These are phyloP conservation scores for Eulithis testata DNA, from an alignment of 2,888 invertebrate species.

Conservation along the genomic window DNA sequence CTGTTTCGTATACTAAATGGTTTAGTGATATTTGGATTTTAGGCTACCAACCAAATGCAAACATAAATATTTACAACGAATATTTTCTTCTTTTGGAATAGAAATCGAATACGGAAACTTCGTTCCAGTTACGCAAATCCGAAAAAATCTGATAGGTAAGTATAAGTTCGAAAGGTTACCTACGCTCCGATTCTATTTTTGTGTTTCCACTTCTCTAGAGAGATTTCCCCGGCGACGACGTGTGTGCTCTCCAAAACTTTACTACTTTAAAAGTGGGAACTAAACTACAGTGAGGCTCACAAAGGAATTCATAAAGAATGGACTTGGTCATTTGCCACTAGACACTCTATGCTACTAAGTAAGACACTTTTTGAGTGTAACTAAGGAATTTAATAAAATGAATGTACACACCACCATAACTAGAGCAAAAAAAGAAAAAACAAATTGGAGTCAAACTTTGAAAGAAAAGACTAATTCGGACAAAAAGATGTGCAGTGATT, in stretches of 20 bases:
- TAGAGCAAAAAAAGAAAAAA: too few relatives aligned
- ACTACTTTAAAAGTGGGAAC: slow-evolving; percentile 15
- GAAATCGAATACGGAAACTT: slow-evolving; percentile 15
- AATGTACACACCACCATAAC: too few relatives aligned
- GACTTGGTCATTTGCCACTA: slow-evolving; percentile 2
- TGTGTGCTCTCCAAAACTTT: slow-evolving; percentile 26
- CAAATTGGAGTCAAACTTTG: too few relatives aligned
- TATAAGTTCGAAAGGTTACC: slow-evolving; percentile 32
- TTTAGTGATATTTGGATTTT: too few relatives aligned
- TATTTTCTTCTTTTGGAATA: not conserved
- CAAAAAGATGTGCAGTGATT: too few relatives aligned
- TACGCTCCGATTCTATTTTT: slow-evolving; percentile 37
- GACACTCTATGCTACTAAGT: not conserved
- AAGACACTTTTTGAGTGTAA: not conserved
- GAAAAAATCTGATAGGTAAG: slow-evolving; percentile 31
- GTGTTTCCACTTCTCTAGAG: slow-evolving; percentile 34
- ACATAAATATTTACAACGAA: too few relatives aligned
- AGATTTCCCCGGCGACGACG: slow-evolving; percentile 35
- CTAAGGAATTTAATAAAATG: too few relatives aligned
- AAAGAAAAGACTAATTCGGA: too few relatives aligned
- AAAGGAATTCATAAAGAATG: slow-evolving; percentile 14
- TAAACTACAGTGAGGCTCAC: slow-evolving; percentile 14
- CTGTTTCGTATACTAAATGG: too few relatives aligned
- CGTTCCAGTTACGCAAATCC: slow-evolving; percentile 30
- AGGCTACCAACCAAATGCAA: too few relatives aligned